Evolutionary conservation across 2,888 invertebrate species (phyloP), one percentile per base, ranked within the genome.

Genomic region (Luperina nickerlii): DNA sequence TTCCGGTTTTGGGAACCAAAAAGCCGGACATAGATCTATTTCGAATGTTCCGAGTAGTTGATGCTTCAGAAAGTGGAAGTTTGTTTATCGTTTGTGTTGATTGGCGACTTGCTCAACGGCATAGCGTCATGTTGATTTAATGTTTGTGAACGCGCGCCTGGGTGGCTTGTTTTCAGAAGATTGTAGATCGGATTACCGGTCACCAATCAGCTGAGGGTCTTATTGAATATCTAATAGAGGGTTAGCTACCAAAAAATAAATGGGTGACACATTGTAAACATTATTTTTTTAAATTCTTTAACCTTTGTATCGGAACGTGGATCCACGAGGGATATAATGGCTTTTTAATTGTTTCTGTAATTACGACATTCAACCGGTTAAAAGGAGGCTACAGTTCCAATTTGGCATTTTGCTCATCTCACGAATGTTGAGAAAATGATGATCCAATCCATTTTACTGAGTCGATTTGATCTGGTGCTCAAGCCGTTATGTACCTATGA

Each of bases 81-180:
- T 85, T 82, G 82, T 82, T 82, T 81, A 82, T 82, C 68, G 24
- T 69, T 81, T 48, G 57, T 65, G 45, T 54, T 74, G 86, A 81
- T 74, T 85, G 60, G 63, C 38, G 69, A 76, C 11, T 60, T 69
- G 48, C 38, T 69, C 38, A 42, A 66, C 42, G 48, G 27, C 5
- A 24, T 57, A 38, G 24, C n/a, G 73, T 65, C 60, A 68, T 63
- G 38, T 74, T 81, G 60, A 68, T 79, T 72, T 57, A 72, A 79
- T 42, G 57, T 68, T 85, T 51, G n/a, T 57, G 62, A 67, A 57
- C 7, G 24, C 38, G n/a, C 8, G 32, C 18, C 24, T 63, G 15
- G 20, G 54, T 62, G 15, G 48, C 7, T 72, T 57, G 54, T 65
- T 73, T 74, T 73, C 24, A 27, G 68, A 69, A 27, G 20, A 7